A percentile compares a stretch with the other conserved stretches of the same genome.
Evolutionary conservation across 2,888 invertebrate genomes (phyloP).

Genomic region (Bedellia somnulentella): DNA sequence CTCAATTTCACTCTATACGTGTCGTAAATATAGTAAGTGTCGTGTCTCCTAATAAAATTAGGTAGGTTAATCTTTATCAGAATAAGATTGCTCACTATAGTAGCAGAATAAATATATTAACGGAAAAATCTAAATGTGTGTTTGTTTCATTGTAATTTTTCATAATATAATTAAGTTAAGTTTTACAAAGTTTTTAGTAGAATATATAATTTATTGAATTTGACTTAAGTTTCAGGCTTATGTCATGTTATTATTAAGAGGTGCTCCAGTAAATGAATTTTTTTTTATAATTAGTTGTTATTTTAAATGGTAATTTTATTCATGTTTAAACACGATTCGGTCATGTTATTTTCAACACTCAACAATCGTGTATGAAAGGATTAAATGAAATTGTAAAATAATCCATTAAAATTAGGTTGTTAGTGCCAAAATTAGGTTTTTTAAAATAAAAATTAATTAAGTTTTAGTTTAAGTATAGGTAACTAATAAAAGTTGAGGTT

Average conservation of each 20-base stretch:
- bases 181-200: not conserved
- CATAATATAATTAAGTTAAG: too few species aligned
- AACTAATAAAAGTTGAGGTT: slow-evolving; percentile 32
- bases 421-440: slow-evolving; percentile 56
- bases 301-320: too few species aligned
- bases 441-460: slow-evolving; percentile 44
- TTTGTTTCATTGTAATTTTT: not conserved
- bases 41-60: slow-evolving; percentile 40
- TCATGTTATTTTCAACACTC: too few species aligned
- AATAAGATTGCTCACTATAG: slow-evolving; percentile 10
- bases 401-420: slow-evolving; percentile 47
- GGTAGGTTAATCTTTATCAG: slow-evolving; percentile 44
- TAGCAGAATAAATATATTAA: slow-evolving; percentile 1
- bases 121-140: not conserved
- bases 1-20: slow-evolving; percentile 56
- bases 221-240: too few species aligned
- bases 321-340: too few species aligned
- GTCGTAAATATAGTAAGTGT: slow-evolving; percentile 58
- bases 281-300: too few species aligned
- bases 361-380: too few species aligned
- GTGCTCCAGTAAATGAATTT: too few species aligned
- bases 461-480: slow-evolving; percentile 39
- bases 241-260: too few species aligned
- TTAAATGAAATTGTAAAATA: slow-evolving; percentile 22
- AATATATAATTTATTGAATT: too few species aligned